Conservation (phyloP, 53 echinoderm and acorn worm genomes). For the Temnopleurus reevesii region DNA sequence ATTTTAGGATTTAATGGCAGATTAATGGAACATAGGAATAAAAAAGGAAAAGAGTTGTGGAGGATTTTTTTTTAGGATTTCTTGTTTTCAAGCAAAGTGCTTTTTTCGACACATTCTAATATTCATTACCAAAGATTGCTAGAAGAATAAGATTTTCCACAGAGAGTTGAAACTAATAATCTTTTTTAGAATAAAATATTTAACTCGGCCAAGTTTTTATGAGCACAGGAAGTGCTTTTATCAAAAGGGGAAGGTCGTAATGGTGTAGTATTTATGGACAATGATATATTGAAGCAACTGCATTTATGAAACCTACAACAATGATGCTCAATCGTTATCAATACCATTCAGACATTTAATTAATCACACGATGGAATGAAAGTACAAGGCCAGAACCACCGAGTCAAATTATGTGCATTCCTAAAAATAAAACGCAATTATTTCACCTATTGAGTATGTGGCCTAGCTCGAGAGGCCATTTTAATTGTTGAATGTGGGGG, state of each 20-base stretch:
- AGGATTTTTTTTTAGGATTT: too few species aligned
- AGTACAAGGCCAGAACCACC: not conserved
- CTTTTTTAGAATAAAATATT: too few species aligned
- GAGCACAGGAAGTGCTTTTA: not conserved
- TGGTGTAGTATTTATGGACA: too few species aligned
- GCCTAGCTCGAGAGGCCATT: not conserved
- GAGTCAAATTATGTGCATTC: slow-evolving; percentile 8
- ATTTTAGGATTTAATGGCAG: too few species aligned
- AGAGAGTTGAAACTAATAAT: too few species aligned
- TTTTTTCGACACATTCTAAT: too few species aligned
- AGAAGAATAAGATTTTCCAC: too few species aligned
- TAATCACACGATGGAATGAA: not conserved
- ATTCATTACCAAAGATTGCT: too few species aligned
- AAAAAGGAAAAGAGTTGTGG: too few species aligned
- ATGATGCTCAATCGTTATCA: not conserved
- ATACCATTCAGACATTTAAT: slow-evolving; percentile 1
- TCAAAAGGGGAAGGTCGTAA: not conserved
- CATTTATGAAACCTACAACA: not conserved
- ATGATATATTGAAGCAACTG: not conserved
- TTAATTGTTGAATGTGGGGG: not conserved
- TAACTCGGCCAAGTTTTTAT: too few species aligned
- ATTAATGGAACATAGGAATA: too few species aligned
- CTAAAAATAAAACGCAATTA: not conserved
- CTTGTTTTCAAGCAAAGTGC: too few species aligned
- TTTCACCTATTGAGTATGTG: not conserved